Evolutionary conservation across 2,113 vertebrate species (phyloP), one percentile per base, ranked within the genome.

Genomic region (Triplophysa tibetana): DNA sequence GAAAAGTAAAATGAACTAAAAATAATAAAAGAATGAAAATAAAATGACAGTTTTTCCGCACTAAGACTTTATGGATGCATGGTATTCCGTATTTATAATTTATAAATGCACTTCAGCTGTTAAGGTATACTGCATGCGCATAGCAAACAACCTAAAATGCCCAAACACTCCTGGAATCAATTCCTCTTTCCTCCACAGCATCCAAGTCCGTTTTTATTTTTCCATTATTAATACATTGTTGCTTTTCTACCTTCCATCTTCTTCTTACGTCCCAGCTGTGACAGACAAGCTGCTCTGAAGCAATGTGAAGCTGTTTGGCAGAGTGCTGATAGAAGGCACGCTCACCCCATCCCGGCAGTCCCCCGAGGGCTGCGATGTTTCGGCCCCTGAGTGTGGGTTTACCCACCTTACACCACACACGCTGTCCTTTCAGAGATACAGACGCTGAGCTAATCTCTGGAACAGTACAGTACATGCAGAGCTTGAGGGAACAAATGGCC

Each of bases 171-270:
- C 66, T 79, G 84, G 62, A 89, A 91, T 90, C 89, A 83, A 89
- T 72, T 52, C 87, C 85, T 79, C 80, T 78, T 69, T 79, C 88
- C 88, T 88, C 90, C 83, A 86, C 81, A 86, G 85, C 89, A 89
- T 88, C 88, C 81, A 85, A n/a, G 80, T 83, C 61, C 48, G 86
- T 83, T 41, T 79, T 11, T 73, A 63, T 82, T 23, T 52, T 84
- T 83, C 21, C 85, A 88, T 90, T 91, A 90, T 90, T 90, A 90
- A 92, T 91, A 87, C 89, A 85, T 85, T 90, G 67, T 79, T 72
- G 17, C 38, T 87, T 90, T 88, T 91, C 87, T 90, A 89, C 90
- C 90, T 89, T 82, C 80, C 77, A 89, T 89, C 87, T 83, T 85
- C 58, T 88, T 92, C 87, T 85, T 84, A 89, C 89, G 90, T 87